These are phyloP conservation scores for Ericerus pela DNA, from an alignment of 1,140 invertebrate species.

Conservation along the genomic window DNA sequence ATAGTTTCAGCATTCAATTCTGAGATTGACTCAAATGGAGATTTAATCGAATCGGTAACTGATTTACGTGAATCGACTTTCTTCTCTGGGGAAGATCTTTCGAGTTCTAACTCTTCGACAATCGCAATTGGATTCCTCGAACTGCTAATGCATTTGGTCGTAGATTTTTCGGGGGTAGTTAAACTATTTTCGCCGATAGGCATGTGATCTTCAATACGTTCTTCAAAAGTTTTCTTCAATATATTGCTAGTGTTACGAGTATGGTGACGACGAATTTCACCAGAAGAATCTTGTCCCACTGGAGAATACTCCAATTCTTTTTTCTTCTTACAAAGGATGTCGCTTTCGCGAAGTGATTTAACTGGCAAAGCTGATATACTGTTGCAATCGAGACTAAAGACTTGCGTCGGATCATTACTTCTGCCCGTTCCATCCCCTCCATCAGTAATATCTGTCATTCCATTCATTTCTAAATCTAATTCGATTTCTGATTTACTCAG, in stretches of 20 bases:
- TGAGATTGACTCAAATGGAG: background rate
- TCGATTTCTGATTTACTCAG: too few species aligned
- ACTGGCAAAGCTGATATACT: too few species aligned
- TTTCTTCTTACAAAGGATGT: too few species aligned
- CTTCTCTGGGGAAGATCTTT: background rate
- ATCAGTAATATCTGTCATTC: too few species aligned
- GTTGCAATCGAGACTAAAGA: too few species aligned
- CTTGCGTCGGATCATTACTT: too few species aligned
- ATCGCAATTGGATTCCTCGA: background rate
- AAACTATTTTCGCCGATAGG: background rate
- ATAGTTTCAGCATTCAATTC: background rate
- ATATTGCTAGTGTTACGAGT: background rate
- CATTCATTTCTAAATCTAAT: too few species aligned
- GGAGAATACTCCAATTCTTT: too few species aligned
- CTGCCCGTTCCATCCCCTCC: too few species aligned
- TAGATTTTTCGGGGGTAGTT: background rate
- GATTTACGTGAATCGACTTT: background rate
- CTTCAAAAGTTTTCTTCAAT: background rate
- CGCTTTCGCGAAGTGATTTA: too few species aligned
- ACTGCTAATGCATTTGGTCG: background rate
- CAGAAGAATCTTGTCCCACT: too few species aligned
- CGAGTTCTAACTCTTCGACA: background rate
- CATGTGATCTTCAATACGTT: background rate
- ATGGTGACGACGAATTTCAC: constrained; percentile 2
- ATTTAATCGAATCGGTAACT: background rate